Conservation (phyloP, 2,113 vertebrate species). For the human region GRCh38 chr18:34780501-34781000, state of each 20-base stretch:
- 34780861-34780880: background rate
- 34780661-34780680: background rate
- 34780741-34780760: background rate
- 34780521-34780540: slow-evolving; percentile 18
- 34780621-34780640: background rate
- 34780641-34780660: background rate
- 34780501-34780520: background rate
- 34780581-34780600: background rate
- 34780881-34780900: background rate
- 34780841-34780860: background rate
- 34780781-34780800: background rate
- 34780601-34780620: background rate
- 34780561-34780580: background rate
- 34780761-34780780: background rate
- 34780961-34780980: rapidly evolving
- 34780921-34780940: background rate
- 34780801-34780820: background rate
- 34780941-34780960: background rate
- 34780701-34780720: background rate
- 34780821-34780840: background rate
- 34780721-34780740: background rate
- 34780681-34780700: background rate
- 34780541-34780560: background rate
- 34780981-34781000: too few relatives aligned
- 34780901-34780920: background rate